Percentiles rank a stretch among this genome's conserved stretches.
Evolutionary conservation across 2,113 vertebrate genomes (phyloP).

Genomic region (Chrysemys picta): DNA sequence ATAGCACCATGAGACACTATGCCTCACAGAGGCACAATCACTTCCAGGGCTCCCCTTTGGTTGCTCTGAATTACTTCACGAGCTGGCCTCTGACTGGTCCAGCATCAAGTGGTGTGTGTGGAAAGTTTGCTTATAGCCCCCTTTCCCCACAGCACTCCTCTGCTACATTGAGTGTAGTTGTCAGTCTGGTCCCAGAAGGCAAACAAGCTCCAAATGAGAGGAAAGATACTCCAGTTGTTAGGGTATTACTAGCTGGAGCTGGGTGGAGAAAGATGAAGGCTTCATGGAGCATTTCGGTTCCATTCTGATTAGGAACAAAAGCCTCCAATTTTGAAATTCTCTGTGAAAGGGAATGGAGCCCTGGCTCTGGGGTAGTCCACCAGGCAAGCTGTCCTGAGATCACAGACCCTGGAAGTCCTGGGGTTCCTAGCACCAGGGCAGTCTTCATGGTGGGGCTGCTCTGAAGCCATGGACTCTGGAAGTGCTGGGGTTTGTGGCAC

Average conservation of each 20-base stretch:
- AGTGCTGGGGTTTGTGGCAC: neutral
- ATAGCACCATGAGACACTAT: neutral
- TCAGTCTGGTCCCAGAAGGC: neutral
- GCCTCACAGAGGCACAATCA: neutral
- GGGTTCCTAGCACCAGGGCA: too few relatives aligned
- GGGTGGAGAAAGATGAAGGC: neutral
- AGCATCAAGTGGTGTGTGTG: neutral
- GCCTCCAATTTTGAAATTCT: neutral
- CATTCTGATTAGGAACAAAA: neutral
- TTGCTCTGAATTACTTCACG: neutral
- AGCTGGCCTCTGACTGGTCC: neutral
- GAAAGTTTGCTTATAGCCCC: neutral
- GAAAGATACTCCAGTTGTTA: neutral
- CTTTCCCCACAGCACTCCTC: neutral
- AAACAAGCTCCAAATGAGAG: neutral
- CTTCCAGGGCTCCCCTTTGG: neutral
- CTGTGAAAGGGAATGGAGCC: neutral
- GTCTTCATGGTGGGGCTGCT: too few relatives aligned
- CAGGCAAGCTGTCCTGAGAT: neutral
- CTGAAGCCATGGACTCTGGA: too few relatives aligned
- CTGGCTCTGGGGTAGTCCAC: neutral
- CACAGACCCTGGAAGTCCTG: neutral
- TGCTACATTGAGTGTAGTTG: neutral
- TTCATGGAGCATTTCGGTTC: neutral
- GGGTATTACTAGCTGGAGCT: neutral